Evolutionary conservation across 2,797 vertebrate species (phyloP), one percentile per base, ranked within the genome.

Genomic region (Tangara arthus): DNA sequence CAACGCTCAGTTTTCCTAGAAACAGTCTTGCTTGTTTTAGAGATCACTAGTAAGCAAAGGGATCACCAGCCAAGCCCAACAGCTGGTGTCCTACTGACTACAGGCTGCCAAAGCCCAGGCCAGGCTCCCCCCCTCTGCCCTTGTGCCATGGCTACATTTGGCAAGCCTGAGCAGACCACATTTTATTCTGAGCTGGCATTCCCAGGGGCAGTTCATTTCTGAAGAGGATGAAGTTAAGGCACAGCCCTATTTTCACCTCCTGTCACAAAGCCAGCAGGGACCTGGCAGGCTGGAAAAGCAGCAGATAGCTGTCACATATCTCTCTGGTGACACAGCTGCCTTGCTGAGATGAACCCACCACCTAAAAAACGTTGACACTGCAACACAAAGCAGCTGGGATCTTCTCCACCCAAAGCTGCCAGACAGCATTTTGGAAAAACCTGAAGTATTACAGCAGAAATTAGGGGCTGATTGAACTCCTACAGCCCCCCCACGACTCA

Each of bases 391-490:
- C 47, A 49, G 59, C 10, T n/a, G 39, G 30, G 28, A 92, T 75
- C 34, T 53, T 76, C 69, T 60, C 47, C 37, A 72, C 52, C 24
- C 61, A 53, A 87, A 85, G 32, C 2, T 64, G 77, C 34, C 85
- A 94, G 73, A 76, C 23, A 75, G 59, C 41, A 55, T 11, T 20
- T 66, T 78, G 42, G n/a, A 34, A 77, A 91, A 91, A 91, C 41
- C 27, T 24, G 34, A 59, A 46, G 32, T 44, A 83, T 35, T 53
- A 65, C 50, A 72, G 84, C 49, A 86, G 63, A 81, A 90, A 76
- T 49, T 46, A 60, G 42, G 27, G 15, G n/a, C n/a, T 61, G 76
- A 46, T 39, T 26, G 27, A 85, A 73, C 27, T 56, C 32, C 2
- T 24, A 57, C 32, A 88, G 69, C 61, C 71, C 37, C 34, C 41